Evolutionary conservation across 1,140 invertebrate species (phyloP), one percentile per base, ranked within the genome.

Genomic region (Thalassaphorura encarpata): DNA sequence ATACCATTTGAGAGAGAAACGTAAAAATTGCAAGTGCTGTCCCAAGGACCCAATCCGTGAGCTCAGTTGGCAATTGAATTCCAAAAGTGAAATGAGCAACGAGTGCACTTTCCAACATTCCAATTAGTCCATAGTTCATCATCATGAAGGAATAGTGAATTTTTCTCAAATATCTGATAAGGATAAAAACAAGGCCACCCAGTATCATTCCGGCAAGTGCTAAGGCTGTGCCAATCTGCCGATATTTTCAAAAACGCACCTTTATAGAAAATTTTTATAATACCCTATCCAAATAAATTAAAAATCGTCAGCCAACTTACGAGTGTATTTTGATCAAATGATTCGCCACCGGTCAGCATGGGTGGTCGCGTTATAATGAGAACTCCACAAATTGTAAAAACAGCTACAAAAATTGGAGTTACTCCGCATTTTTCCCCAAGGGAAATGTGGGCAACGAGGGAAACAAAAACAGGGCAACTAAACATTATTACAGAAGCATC

Each of bases 301-400:
- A n/a, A n/a, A n/a, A n/a, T n/a, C n/a, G n/a, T n/a, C n/a, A n/a
- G 19, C 27, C 15, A 21, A 28, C 28, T 28, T 6, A 31, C 6
- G 11, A 31, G 8, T 15, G 21, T 28, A 11, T 6, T 43, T 23
- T 29, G 4, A n/a, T 42, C 26, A 69, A n/a, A 59, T 79, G 77
- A 66, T 73, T 79, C 45, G 80, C 80, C 8, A 79, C 80, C 80
- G 6, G 70, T 82, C 24, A 80, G 79, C 15, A 82, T 82, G 65
- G 69, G 71, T 15, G 81, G 80, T 70, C 67, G 33, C 11, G 33
- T 36, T 11, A 36, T 36, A 36, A 36, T 36, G 11, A 36, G 11
- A 36, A 36, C 33, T 36, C 33, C 33, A 36, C 33, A 36, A 11
- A 36, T 11, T n/a, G 33, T 36, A 11, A 36, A 11, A 11, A 36